A percentile compares a stretch with the other conserved stretches of the same genome.
Conservation (phyloP, 2,888 invertebrate genomes). For the Fabriciana adippe region DNA sequence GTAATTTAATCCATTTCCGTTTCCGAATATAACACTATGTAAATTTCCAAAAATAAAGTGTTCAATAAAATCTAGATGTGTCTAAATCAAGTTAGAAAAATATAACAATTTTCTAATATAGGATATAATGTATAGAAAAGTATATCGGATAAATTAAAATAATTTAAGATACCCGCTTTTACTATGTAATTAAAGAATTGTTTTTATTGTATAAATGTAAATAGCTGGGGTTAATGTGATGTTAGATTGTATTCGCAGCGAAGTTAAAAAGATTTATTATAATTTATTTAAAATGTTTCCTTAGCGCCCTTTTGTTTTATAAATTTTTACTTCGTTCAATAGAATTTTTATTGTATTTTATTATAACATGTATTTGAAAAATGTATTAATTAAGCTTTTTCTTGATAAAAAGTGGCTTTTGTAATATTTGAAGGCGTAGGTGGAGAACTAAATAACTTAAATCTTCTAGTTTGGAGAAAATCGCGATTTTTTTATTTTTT, state of each 20-base stretch:
- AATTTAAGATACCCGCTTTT: conserved; percentile 30
- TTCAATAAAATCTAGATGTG: conserved; percentile 16
- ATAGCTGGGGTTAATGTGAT: conserved; percentile 33
- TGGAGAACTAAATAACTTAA: too few relatives aligned
- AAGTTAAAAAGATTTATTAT: background rate
- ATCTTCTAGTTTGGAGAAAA: too few relatives aligned
- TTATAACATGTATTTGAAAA: too few relatives aligned
- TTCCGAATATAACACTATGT: too few relatives aligned
- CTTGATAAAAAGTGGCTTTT: too few relatives aligned
- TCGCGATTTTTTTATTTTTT: too few relatives aligned
- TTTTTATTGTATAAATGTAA: conserved; percentile 45
- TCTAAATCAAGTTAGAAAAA: conserved; percentile 20
- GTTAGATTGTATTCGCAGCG: background rate
- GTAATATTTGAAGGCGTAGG: too few relatives aligned
- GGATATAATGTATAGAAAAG: conserved; percentile 23
- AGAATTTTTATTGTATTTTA: too few relatives aligned
- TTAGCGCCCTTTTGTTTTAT: too few relatives aligned
- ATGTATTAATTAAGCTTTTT: too few relatives aligned
- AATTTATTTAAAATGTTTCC: background rate
- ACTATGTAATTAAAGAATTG: background rate
- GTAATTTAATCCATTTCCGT: too few relatives aligned
- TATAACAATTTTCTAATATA: conserved; percentile 25
- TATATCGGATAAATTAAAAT: conserved; percentile 14
- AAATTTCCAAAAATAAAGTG: background rate
- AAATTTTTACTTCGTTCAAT: too few relatives aligned